phyloP scores from a whole-genome alignment of 2,888 invertebrate genomes.

The Cepaea hortensis region DNA sequence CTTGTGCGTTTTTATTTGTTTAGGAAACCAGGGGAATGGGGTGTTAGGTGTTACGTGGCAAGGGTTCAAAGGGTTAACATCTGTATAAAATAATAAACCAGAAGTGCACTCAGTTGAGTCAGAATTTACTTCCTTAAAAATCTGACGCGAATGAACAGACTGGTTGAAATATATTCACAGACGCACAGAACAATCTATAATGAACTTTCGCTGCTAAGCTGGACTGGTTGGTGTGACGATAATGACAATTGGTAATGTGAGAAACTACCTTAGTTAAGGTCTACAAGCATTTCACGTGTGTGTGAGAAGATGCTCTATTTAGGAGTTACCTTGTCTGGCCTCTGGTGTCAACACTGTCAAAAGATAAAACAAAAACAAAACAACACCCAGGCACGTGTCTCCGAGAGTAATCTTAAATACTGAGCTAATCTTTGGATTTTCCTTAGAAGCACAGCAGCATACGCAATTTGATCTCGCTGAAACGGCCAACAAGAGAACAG shows the following conservation, averaged over 20 bases:
- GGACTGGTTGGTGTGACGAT: neutral
- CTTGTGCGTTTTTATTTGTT: too few relatives aligned
- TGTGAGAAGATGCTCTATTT: constrained; percentile 23
- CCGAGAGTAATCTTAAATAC: neutral
- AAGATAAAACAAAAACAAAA: neutral
- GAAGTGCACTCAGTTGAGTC: neutral
- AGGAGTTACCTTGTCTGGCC: neutral
- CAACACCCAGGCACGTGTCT: neutral
- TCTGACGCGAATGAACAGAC: neutral
- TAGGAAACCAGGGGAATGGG: too few relatives aligned
- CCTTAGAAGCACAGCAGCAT: too few relatives aligned
- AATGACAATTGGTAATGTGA: constrained; percentile 19
- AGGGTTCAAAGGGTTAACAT: neutral
- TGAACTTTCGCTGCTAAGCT: neutral
- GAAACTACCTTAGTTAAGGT: constrained; percentile 9
- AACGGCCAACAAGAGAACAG: neutral
- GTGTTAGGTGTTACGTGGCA: too few relatives aligned
- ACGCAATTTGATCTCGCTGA: neutral
- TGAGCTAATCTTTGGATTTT: too few relatives aligned
- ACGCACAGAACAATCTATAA: too few relatives aligned
- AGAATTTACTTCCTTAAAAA: neutral
- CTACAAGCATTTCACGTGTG: constrained; percentile 36
- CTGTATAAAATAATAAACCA: neutral
- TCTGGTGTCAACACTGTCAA: neutral
- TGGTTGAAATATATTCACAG: too few relatives aligned